These are phyloP conservation scores for Clarias batrachus DNA, from an alignment of 2,113 vertebrate species.

Conservation along the genomic window DNA sequence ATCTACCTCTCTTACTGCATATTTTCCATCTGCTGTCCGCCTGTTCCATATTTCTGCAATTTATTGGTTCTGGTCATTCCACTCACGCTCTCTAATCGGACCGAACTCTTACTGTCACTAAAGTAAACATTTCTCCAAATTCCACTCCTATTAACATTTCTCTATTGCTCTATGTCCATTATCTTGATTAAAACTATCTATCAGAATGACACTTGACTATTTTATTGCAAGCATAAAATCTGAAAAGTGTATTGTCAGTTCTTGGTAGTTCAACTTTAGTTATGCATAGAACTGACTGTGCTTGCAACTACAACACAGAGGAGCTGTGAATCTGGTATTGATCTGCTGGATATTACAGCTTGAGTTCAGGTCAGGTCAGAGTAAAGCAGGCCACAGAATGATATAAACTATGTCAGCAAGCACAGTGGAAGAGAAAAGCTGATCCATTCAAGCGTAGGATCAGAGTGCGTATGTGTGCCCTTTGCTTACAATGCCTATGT, in stretches of 20 bases:
- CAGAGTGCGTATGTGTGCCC: slow-evolving; percentile 32
- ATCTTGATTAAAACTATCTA: neutral
- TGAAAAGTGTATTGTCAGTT: neutral
- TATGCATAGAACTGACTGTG: neutral
- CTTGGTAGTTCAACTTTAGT: neutral
- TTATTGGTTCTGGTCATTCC: neutral
- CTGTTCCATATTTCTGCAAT: neutral
- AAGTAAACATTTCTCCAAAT: neutral
- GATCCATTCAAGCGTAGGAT: slow-evolving; percentile 43
- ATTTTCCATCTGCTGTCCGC: neutral
- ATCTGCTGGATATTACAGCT: slow-evolving; percentile 23
- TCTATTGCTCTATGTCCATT: neutral
- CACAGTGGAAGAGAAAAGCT: slow-evolving; percentile 46
- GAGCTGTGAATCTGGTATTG: slow-evolving; percentile 2
- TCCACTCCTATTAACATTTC: neutral
- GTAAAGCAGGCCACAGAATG: slow-evolving; percentile 38
- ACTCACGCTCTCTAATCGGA: neutral
- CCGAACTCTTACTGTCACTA: neutral
- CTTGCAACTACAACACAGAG: neutral
- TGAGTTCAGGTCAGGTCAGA: slow-evolving; percentile 36
- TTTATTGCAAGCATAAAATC: neutral
- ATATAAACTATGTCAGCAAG: slow-evolving; percentile 53
- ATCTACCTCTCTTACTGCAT: neutral
- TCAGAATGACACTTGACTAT: neutral
- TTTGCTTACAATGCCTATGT: slow-evolving; percentile 42